Evolutionary conservation across 2,888 invertebrate species (phyloP), one percentile per base, ranked within the genome.

Genomic region (Volucella inflata): DNA sequence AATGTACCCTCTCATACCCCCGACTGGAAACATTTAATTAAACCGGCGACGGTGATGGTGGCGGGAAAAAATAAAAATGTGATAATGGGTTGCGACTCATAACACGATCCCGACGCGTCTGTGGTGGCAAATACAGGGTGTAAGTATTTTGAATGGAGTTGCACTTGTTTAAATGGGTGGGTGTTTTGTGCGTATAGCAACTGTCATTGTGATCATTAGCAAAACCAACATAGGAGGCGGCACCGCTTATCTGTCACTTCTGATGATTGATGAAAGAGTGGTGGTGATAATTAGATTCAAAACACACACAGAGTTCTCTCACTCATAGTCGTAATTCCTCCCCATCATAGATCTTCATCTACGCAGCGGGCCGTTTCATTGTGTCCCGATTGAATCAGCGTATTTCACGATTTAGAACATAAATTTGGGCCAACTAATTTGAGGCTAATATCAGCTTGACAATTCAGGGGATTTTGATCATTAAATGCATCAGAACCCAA

Each of bases 71-170:
- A n/a, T n/a, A n/a, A 72, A 82, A 87, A 87, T 83, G 87, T 83
- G 87, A 87, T 87, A 87, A 87, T 87, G 79, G 82, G 67, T 81
- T 81, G 76, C 70, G 68, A 81, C 76, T 65, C 81, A 85, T 71
- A 85, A 80, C 81, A 77, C 85, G 85, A 76, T 85, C 80, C 72
- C 80, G 44, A 8, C 67, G 67, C 48, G 30, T 6, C 30, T 30
- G 6, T 30, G 46, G 71, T 72, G 62, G 60, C 77, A 64, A 68
- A 76, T 67, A 87, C 87, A 89, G 89, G 89, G 89, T 87, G 89
- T 89, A 89, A 89, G 89, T 89, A 89, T 88, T 72, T 67, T 64
- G 62, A 64, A 77, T 76, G 64, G 42, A 59, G 48, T 75, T 85
- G 87, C 83, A 77, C 81, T 80, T 81, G 76, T 60, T 64, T 65